Base-by-base conservation (phyloP, 1,140 invertebrate genomes). In the Scylla paramamosain region DNA sequence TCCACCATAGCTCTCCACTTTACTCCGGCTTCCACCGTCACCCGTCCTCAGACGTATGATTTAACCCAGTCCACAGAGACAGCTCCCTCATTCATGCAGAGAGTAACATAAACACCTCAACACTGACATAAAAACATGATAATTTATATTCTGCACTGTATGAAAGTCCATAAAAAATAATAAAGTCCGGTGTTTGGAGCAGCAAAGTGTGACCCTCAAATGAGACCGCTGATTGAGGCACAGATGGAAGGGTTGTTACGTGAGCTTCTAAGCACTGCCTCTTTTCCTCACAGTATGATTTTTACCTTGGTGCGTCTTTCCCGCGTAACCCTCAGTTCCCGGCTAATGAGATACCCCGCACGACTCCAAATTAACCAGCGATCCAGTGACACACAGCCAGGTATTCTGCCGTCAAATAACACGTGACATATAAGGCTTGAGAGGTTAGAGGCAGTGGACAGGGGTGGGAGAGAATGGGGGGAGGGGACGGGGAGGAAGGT, bases 361-460 rank as follows among this genome's bases (percentile, higher is more conserved):
- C 8, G 67, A 20, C 67, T 77, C 20, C 67, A 77, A 77, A 77
- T 77, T 77, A 77, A 77, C 67, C 67, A 77, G 67, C 67, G 67
- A 77, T 77, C 67, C 67, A 77, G 67, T 77, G 67, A 77, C 67
- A 77, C 67, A n/a, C 67, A 77, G 67, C 25, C 67, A 77, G 67
- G 67, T 77, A 77, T 77, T 77, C 67, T 77, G 12, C 67, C 67
- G 67, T 77, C 67, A 77, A 77, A 77, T 77, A 77, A 77, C 67
- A 77, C 67, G 67, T 77, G 67, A 77, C 67, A 77, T 77, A 77
- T 77, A 77, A 77, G 67, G 67, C 67, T n/a, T 77, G 67, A 77
- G 67, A 77, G 67, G 67, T 77, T 77, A 77, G 67, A 77, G 67
- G 67, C 67, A 20, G 67, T n/a, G n/a, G 67, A n/a, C 67, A 20